Base-by-base conservation (phyloP, 2,888 invertebrate species). In the Silvanus unidentatus region DNA sequence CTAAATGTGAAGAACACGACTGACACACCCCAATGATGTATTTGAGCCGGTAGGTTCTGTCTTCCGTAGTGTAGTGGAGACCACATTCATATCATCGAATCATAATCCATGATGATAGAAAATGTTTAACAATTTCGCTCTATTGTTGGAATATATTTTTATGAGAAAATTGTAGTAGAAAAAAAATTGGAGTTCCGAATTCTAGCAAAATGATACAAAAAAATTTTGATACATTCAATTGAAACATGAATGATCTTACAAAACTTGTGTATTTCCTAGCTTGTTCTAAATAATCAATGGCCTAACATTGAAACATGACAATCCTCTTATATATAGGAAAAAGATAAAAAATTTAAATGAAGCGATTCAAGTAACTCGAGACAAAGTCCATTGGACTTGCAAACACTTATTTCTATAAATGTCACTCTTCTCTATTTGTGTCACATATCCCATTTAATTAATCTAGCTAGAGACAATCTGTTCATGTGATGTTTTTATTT, bases 281-380 rank as follows among this genome's bases (percentile, higher is more conserved):
- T 64, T 62, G 61, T 66, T 65, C 60, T 65, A 64, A 65, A 65
- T 57, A 63, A 63, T 68, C 65, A 64, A 70, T 68, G 70, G 70
- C 70, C 70, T 70, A 70, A 70, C 68, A 66, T 67, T 69, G 68
- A 69, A 69, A 64, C 64, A 66, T 65, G 70, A 70, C 70, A 70
- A 70, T 70, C 70, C 65, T 64, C 61, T 62, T 60, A 61, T 55
- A 58, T 59, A 54, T 40, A 39, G 36, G 45, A 45, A 44, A 52
- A 39, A 32, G 30, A 46, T 42, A 50, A 34, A 46, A 39, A 49
- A 52, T 47, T 48, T 14, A 39, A 40, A 12, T 10, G n/a, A 11
- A 15, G 16, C 4, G 27, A 15, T 22, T 11, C 16, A 27, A 39
- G 16, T 16, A 16, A 29, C 5, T n/a, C 3, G 11, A 16, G 3